Base-by-base conservation (phyloP, 2,888 invertebrate genomes). In the Dicyrtomina minuta region DNA sequence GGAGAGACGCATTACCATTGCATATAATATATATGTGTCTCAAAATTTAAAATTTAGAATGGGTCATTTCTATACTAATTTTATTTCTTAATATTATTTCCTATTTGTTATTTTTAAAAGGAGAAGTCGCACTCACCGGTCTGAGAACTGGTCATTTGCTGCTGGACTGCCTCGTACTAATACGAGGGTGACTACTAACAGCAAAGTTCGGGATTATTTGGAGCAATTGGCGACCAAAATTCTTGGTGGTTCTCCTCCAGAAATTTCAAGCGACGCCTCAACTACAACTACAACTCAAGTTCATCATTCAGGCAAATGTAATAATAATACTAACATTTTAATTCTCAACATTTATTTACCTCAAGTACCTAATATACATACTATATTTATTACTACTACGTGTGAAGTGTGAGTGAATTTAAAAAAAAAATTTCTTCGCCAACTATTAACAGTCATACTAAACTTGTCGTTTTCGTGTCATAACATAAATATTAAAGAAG, bases 121-220 rank as follows among this genome's bases (percentile, higher is more conserved):
- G 33, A 15, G 39, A 55, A 65, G 41, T 24, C 64, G 39, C 39
- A 65, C 22, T 24, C 64, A 65, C 24, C 22, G 43, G 10, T 65
- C 65, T 4, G 26, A 55, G 10, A 65, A 65, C 44, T 65, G 65
- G 65, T 65, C 65, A 41, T 65, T 65, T 64, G 64, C 64, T 49
- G 49, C 49, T 53, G 53, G 49, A 22, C 60, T 22, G 44, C 44
- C 64, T 41, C 33, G 53, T 8, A 20, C 53, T 12, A 53, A 64
- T 64, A 49, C 27, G 33, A 62, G 49, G 27, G 22, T 41, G 24
- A 46, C 15, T 20, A 53, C 55, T 24, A 65, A 65, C 26, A 43
- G 24, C 22, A 68, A 62, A 68, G 68, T 68, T 22, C 62, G 53
- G 26, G 62, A 68, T 20, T 68, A 68, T 51, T 27, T 68, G 53